These are phyloP conservation scores for Myiagra hebetior DNA, from an alignment of 2,113 vertebrate species.

Conservation along the genomic window DNA sequence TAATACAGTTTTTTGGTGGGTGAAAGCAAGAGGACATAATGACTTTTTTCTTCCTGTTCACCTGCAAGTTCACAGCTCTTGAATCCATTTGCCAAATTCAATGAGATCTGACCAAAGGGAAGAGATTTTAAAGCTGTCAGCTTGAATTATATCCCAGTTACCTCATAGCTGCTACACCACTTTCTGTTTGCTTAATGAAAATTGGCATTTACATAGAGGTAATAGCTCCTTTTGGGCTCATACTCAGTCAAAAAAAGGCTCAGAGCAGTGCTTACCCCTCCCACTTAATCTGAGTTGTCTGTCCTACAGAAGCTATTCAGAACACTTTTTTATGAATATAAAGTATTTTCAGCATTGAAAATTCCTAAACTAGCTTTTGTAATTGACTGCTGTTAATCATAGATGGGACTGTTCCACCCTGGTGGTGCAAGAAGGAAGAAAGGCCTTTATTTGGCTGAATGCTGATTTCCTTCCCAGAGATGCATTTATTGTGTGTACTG, in stretches of 20 bases:
- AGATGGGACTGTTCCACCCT: background rate
- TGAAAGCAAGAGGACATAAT: background rate
- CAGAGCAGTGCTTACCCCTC: background rate
- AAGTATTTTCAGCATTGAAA: background rate
- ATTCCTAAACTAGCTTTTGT: background rate
- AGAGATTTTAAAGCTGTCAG: slow-evolving; percentile 37
- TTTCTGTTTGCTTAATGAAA: slow-evolving; percentile 21
- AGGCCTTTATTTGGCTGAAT: background rate
- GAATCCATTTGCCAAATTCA: background rate
- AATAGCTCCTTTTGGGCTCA: slow-evolving; percentile 11
- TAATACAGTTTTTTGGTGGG: background rate
- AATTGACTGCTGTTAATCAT: background rate
- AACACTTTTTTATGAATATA: background rate
- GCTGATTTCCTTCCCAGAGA: background rate
- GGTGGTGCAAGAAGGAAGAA: background rate
- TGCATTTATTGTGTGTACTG: background rate
- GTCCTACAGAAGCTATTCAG: background rate
- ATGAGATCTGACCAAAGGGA: slow-evolving; percentile 9
- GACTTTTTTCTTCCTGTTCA: background rate
- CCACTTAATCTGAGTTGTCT: background rate
- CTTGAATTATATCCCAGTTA: slow-evolving; percentile 18
- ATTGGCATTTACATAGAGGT: slow-evolving; percentile 23
- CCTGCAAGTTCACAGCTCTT: background rate
- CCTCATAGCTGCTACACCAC: background rate
- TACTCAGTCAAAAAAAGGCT: background rate